Evolutionary conservation across 2,888 invertebrate species (phyloP).

Genomic region (Diarsia mendica): DNA sequence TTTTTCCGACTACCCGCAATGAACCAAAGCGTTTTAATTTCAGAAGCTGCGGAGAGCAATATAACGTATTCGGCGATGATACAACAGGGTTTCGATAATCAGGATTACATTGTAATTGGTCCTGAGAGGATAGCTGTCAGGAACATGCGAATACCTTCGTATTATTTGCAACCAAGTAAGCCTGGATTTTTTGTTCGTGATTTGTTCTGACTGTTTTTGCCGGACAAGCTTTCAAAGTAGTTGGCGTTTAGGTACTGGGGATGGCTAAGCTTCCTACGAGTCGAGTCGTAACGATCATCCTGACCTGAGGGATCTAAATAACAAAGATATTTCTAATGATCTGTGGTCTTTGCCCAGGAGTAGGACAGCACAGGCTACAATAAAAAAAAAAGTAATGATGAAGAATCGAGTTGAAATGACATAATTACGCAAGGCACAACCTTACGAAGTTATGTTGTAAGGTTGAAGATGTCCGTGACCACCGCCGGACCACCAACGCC

Average conservation of each 20-base stretch:
- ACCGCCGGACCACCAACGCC: too few species aligned
- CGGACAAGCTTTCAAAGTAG: neutral
- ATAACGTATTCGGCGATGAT: constrained; percentile 82
- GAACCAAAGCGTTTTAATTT: constrained; percentile 64
- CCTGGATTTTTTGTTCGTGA: constrained; percentile 40
- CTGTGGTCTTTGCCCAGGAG: too few species aligned
- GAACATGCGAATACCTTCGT: constrained; percentile 81
- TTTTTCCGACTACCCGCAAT: constrained; percentile 25
- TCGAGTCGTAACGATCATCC: neutral
- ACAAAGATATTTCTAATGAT: neutral
- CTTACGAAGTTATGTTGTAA: too few species aligned
- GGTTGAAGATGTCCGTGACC: too few species aligned
- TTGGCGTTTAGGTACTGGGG: neutral
- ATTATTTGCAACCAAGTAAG: constrained; percentile 84
- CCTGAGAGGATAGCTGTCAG: constrained; percentile 83
- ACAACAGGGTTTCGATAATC: constrained; percentile 78
- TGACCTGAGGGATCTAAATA: neutral
- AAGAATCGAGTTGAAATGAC: too few species aligned
- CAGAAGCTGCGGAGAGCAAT: constrained; percentile 85
- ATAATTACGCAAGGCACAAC: too few species aligned
- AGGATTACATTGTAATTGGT: constrained; percentile 84
- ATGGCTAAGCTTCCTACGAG: neutral
- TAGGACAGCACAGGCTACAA: too few species aligned
- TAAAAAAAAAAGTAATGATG: too few species aligned
- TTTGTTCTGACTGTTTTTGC: constrained; percentile 12